Base-by-base conservation (phyloP, 1,140 invertebrate genomes). In the Lepidurus packardi region DNA sequence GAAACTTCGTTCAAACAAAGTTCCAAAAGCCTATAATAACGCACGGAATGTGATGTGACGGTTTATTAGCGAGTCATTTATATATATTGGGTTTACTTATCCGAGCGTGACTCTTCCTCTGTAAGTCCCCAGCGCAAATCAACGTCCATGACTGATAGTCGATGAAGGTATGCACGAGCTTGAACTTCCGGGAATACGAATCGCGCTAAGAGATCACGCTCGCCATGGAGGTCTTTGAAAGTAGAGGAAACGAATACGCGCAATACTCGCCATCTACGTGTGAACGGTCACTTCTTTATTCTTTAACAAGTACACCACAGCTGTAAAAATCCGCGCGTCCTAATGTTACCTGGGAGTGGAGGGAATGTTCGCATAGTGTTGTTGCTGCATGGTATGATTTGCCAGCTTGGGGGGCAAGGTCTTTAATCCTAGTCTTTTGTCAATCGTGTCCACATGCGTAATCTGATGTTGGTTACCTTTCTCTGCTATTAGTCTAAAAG, bases 231-330 rank as follows among this genome's bases (percentile, higher is more conserved):
- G 81, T 88, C 87, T 13, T 83, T 81, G 81, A 88, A 88, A 16
- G 87, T 88, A 7, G 87, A 88, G 0, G 87, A 87, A n/a, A 88
- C 87, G 78, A 88, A 88, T 9, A 87, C 85, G 43, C 85, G 82
- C 1, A 83, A 82, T 13, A 84, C 86, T 74, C 84, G 81, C 86
- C 86, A 87, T 73, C 86, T 87, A 80, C 13, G 53, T 13, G 53
- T 21, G 8, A 65, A 65, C 34, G 34, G 34, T 34, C 34, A 34
- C 1, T 4, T 34, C 4, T 34, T 34, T 34, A 34, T 34, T 34
- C 2, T 3, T 34, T 2, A 47, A 7, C 45, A 47, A 65, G 4
- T 65, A 65, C 34, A 34, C 34, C 4, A 4, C 34, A 34, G 34
- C 34, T 34, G 34, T 34, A 34, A 34, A 4, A 47, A 65, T 65